Evolutionary conservation across 1,140 invertebrate species (phyloP), one percentile per base, ranked within the genome.

Genomic region (Tyrophagus putrescentiae): DNA sequence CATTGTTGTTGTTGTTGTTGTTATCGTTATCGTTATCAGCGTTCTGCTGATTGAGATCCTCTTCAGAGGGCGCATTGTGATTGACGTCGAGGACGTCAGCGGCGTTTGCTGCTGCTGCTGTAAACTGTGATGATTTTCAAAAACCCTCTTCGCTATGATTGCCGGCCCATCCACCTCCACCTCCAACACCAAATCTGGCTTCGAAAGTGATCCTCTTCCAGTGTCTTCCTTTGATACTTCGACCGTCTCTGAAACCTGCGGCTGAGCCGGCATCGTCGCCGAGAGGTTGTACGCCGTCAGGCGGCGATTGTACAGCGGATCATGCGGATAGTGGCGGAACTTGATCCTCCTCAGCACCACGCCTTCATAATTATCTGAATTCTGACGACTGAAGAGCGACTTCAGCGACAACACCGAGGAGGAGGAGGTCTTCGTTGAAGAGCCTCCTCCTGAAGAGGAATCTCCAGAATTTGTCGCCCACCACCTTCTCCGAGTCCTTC

Each of bases 281-380:
- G 1, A 42, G 18, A 54, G 2, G 25, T 54, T 13, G 25, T 54
- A 54, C 3, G 25, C 13, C n/a, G 52, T 54, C 13, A 54, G 27
- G 1, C 52, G 52, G 21, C 52, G 16, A 18, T 54, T 13, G 11
- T 31, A 23, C 13, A 27, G n/a, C 25, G 31, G 28, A 54, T 54
- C 52, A 13, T 54, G 25, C 9, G 13, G 13, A 54, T 54, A 54
- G 32, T 54, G 11, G n/a, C 52, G 52, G 27, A 27, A 27, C 25
- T 54, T 54, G 31, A 54, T 54, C 9, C 52, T 31, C 27, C 52
- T 54, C 27, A 54, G 31, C n/a, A 54, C 52, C 18, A 54, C 52
- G 25, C 52, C 52, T 54, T 54, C 52, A 33, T 32, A 36, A 13
- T 16, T 27, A 25, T 54, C 52, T 31, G 25, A 48, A 48, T 48